Base-by-base conservation (phyloP, 2,113 vertebrate genomes). In the Coracopsis vasa region DNA sequence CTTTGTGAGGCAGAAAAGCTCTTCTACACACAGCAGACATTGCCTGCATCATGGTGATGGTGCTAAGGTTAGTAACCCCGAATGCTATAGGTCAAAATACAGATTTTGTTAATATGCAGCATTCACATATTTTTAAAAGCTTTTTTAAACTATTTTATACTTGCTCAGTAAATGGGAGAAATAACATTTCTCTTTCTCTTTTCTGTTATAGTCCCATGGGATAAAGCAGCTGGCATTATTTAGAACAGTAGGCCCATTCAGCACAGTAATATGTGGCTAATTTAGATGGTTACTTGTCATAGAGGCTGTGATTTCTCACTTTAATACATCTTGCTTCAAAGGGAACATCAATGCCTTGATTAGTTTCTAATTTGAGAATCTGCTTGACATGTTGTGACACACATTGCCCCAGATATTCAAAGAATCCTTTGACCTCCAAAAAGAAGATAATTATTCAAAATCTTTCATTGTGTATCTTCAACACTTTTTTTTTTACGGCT, bases 361-460 rank as follows among this genome's bases (percentile, higher is more conserved):
- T 48, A 41, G 16, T 69, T 97, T 93, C 27, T 84, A 80, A 92
- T 95, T 83, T 90, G 45, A 94, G 64, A 89, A 48, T 12, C 19
- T 85, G 13, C 64, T 93, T 87, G 84, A 50, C 7, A 10, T 51
- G 18, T 60, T 62, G 61, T 33, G 18, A 60, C 72, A n/a, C 14
- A 67, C 53, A 47, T 42, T 84, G 53, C 11, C n/a, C 73, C 47
- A 54, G 28, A 89, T 71, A 85, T 54, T 83, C 15, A 61, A 97
- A 58, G 47, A 96, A 93, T 88, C 33, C 16, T 82, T 67, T 64
- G 69, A 91, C 91, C 67, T 86, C 82, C 90, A 88, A 80, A 86
- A 70, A 88, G 29, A 8, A 74, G 61, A 65, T 91, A 80, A 92
- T 90, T 96, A 91, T 87, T 96, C 72, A 88, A 64, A 77, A 79